Conservation (phyloP, 2,888 invertebrate genomes). For the Omphaloscelis lunosa region DNA sequence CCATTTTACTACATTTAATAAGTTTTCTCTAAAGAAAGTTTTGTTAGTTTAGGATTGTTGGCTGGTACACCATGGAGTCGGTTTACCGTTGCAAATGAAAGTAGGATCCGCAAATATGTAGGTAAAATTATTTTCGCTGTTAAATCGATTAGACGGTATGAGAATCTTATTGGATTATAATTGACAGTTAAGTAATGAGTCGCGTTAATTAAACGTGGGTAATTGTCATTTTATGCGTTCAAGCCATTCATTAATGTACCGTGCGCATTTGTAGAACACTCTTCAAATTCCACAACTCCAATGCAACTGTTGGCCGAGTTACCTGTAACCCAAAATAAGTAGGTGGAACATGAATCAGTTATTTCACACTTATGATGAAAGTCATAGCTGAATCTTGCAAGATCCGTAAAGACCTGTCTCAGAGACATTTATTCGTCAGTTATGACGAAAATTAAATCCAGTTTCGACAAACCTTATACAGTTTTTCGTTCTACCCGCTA, state of each 20-base stretch:
- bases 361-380: slow-evolving; percentile 21
- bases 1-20: slow-evolving; percentile 68
- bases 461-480: not conserved
- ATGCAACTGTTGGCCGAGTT: slow-evolving; percentile 48
- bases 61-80: slow-evolving; percentile 55
- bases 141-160: slow-evolving; percentile 74
- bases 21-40: slow-evolving; percentile 75
- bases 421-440: not conserved
- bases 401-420: slow-evolving; percentile 9
- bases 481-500: slow-evolving; percentile 27
- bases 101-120: slow-evolving; percentile 77
- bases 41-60: slow-evolving; percentile 64
- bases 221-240: slow-evolving; percentile 56
- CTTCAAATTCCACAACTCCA: slow-evolving; percentile 50
- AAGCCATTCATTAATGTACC: slow-evolving; percentile 52
- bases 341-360: slow-evolving; percentile 4
- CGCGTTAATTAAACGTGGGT: slow-evolving; percentile 54
- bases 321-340: slow-evolving; percentile 30
- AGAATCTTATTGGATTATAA: slow-evolving; percentile 83
- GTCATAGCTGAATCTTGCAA: slow-evolving; percentile 10
- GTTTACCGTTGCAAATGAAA: slow-evolving; percentile 87
- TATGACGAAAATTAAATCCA: slow-evolving; percentile 24
- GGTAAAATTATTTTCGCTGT: slow-evolving; percentile 75
- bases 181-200: slow-evolving; percentile 66
- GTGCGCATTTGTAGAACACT: slow-evolving; percentile 38